Base-by-base conservation (phyloP, 2,888 invertebrate genomes). In the Limnephilus marmoratus region DNA sequence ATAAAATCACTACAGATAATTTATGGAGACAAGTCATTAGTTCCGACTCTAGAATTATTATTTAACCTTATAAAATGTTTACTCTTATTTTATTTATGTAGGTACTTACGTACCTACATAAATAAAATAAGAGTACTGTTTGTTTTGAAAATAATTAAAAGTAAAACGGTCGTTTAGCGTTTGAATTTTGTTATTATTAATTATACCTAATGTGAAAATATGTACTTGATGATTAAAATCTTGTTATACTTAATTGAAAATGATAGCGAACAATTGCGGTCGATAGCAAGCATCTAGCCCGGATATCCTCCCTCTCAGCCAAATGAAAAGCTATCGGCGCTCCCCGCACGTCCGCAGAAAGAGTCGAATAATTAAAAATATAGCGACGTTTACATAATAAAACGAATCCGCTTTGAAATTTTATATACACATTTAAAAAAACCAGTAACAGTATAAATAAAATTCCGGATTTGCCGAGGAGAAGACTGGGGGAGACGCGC, bases 361-460 rank as follows among this genome's bases (percentile, higher is more conserved):
- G 53, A 91, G 87, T 24, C n/a, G 87, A 91, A 91, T 91, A 91
- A 91, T 91, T 91, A 91, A 91, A 91, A 91, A 91, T 88, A 91
- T 91, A 86, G 91, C 91, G 91, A 88, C 88, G 91, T 80, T 91
- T 81, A 91, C 91, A 91, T 91, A 92, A 92, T 93, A 93, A 93
- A 92, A 90, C 90, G 88, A 92, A 92, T 92, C 89, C 92, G 88
- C 92, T 90, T 89, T 91, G 91, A 91, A 90, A 92, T 91, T 92
- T 92, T 90, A 92, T 91, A 91, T 92, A 92, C 91, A 92, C 91
- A 90, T 91, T 85, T 91, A 81, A 91, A 91, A 92, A 91, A 91
- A 91, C 91, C 91, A 91, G 91, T 90, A 91, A 86, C 92, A 90
- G 90, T 91, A 93, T 93, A 93, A 93, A 93, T 93, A 93, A 93